phyloP scores from a whole-genome alignment of 2,113 vertebrate genomes.

The Aramus guarauna region DNA sequence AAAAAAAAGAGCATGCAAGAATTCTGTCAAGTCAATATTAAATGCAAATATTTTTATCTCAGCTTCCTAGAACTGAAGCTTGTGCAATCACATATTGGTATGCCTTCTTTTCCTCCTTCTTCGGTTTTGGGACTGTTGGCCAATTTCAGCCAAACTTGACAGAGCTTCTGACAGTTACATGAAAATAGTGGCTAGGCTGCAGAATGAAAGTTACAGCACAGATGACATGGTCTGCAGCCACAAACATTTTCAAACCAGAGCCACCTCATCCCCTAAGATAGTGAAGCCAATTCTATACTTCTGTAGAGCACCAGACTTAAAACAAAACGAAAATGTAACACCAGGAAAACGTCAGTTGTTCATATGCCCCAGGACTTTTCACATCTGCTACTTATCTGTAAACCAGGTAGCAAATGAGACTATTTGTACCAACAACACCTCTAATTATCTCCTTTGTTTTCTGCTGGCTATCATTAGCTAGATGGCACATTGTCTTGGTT shows the following conservation, averaged over 20 bases:
- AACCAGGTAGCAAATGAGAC: neutral
- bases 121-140: neutral
- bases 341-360: neutral
- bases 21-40: neutral
- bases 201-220: neutral
- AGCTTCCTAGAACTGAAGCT: neutral
- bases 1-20: neutral
- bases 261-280: neutral
- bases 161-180: neutral
- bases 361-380: neutral
- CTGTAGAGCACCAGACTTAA: neutral
- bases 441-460: neutral
- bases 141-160: neutral
- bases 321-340: neutral
- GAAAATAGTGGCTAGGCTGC: neutral
- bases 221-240: neutral
- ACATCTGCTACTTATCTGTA: neutral
- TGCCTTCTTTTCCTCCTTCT: neutral
- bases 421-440: neutral
- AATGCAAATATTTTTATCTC: neutral
- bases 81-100: neutral
- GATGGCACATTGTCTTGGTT: neutral
- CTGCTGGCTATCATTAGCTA: neutral
- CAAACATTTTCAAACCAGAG: neutral
- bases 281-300: neutral